Evolutionary conservation across 2,113 vertebrate genomes (phyloP).

Genomic region (Oxygymnocypris stewartii): DNA sequence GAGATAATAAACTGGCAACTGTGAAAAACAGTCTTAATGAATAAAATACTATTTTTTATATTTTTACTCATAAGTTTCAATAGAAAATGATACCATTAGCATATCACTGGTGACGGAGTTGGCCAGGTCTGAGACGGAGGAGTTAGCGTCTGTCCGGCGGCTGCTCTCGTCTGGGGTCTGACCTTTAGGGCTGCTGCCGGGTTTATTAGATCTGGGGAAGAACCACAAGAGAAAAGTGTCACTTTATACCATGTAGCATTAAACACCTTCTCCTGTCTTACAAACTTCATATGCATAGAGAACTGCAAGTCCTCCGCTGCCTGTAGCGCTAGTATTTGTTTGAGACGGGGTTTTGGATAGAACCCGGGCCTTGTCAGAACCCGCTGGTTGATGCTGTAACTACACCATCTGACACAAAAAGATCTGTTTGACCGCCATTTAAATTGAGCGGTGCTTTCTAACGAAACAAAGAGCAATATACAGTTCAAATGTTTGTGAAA

Average conservation of each 20-base stretch:
- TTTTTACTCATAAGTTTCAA: background rate
- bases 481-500: background rate
- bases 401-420: background rate
- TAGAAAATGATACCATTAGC: conserved; percentile 85
- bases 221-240: background rate
- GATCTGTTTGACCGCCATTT: background rate
- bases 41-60: too few relatives aligned
- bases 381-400: background rate
- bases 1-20: too few relatives aligned
- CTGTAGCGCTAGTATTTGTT: background rate
- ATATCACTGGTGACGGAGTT: conserved; percentile 98
- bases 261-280: background rate
- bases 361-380: background rate
- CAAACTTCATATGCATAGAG: background rate
- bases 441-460: background rate
- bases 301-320: background rate
- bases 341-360: background rate
- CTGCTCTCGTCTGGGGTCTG: conserved; percentile 81
- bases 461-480: background rate
- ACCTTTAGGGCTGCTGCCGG: conserved; percentile 82
- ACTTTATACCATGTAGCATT: background rate
- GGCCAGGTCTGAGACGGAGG: conserved; percentile 93
- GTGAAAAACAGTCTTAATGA: too few relatives aligned
- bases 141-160: conserved; percentile 82
- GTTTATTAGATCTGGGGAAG: conserved; percentile 83